phyloP scores from a whole-genome alignment of 2,888 invertebrate genomes.

The Chaitophorus viminalis region DNA sequence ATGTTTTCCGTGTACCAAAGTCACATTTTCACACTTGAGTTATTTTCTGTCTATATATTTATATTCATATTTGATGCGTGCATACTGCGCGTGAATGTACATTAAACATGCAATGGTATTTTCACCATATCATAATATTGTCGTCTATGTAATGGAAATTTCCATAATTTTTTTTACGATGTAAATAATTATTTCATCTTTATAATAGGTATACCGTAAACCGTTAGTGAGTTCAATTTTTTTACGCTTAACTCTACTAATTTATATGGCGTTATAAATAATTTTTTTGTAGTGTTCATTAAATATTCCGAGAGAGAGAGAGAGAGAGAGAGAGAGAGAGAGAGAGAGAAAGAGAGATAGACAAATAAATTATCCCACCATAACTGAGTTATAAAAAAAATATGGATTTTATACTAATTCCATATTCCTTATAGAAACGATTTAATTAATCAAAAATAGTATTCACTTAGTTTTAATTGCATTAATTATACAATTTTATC shows the following conservation, averaged over 20 bases:
- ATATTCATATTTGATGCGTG: background rate
- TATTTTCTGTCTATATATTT: background rate
- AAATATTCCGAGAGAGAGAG: background rate
- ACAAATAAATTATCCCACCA: conserved; percentile 24
- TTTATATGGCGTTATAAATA: conserved; percentile 13
- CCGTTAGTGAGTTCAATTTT: background rate
- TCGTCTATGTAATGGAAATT: background rate
- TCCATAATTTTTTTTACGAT: background rate
- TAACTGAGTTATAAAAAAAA: background rate
- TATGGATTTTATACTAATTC: background rate
- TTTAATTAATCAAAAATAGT: conserved; percentile 24
- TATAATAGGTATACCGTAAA: background rate
- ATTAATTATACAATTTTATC: conserved; percentile 16
- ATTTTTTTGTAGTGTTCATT: background rate
- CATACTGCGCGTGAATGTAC: too few species aligned
- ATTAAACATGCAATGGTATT: background rate
- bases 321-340: background rate
- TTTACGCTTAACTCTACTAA: conserved; percentile 10
- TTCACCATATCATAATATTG: background rate
- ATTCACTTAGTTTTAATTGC: conserved; percentile 28
- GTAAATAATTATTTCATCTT: background rate
- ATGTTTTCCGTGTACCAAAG: background rate
- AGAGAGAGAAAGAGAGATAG: background rate
- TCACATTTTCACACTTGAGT: background rate
- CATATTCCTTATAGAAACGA: background rate